Percentiles rank a stretch among this genome's conserved stretches.
phyloP scores from a whole-genome alignment of 1,140 invertebrate species.

The Lordiphosa mommai region DNA sequence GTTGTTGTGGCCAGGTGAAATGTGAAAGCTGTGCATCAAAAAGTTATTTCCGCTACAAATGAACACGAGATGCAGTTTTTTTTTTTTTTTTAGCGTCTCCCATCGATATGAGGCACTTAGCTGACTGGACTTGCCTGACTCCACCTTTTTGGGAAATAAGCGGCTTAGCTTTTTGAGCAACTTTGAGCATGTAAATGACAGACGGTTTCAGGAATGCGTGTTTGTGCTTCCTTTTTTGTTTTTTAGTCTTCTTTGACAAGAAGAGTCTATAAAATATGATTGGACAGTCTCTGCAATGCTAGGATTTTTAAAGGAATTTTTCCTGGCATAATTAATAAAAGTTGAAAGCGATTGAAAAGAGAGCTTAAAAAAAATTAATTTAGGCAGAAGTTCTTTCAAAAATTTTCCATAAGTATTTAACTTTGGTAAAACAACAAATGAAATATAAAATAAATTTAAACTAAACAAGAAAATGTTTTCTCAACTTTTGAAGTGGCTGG shows the following conservation, averaged over 20 bases:
- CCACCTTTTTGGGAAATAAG: constrained; percentile 27
- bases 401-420: too few relatives aligned
- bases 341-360: too few relatives aligned
- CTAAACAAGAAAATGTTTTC: too few relatives aligned
- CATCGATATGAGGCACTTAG: constrained; percentile 59
- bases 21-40: constrained; percentile 50
- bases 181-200: constrained; percentile 56
- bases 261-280: constrained; percentile 32
- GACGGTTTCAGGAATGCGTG: constrained; percentile 12
- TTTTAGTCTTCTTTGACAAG: constrained; percentile 16
- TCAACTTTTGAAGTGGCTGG: too few relatives aligned
- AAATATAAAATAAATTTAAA: too few relatives aligned
- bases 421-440: too few relatives aligned
- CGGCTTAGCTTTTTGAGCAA: constrained; percentile 65
- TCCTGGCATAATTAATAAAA: too few relatives aligned
- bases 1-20: constrained; percentile 55
- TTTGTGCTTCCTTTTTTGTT: neutral
- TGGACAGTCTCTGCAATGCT: neutral
- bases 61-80: constrained; percentile 34
- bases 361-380: too few relatives aligned
- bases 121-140: constrained; percentile 6
- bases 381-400: too few relatives aligned
- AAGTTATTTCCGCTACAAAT: constrained; percentile 74
- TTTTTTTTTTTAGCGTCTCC: constrained; percentile 25
- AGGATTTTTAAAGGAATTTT: neutral